Conservation (phyloP, 2,113 vertebrate species). For the Centrocercus urophasianus region DNA sequence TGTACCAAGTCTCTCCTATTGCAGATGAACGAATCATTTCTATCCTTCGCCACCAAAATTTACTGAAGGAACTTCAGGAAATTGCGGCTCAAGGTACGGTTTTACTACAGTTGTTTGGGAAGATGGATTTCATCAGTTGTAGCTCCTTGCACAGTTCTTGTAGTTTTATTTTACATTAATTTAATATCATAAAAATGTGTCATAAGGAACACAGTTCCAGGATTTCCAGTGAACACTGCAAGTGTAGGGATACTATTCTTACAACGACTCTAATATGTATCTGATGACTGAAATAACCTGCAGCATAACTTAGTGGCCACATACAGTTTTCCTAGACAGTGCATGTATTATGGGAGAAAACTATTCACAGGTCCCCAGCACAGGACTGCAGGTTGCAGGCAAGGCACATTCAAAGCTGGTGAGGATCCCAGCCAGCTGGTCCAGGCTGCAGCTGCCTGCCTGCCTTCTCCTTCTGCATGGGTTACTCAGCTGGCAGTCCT, state of each 20-base stretch:
- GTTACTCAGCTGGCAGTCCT: background rate
- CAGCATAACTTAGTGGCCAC: background rate
- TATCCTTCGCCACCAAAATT: constrained; percentile 90
- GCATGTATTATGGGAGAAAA: background rate
- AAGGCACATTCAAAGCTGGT: background rate
- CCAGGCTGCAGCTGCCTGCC: background rate
- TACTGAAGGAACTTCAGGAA: constrained; percentile 92
- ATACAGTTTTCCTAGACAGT: background rate
- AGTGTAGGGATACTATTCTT: background rate
- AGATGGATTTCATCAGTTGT: background rate
- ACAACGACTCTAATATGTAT: background rate
- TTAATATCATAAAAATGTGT: background rate
- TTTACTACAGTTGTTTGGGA: background rate
- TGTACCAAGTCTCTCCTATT: background rate
- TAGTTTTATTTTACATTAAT: background rate
- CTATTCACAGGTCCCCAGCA: background rate
- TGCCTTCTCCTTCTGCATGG: background rate
- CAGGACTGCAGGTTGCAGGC: background rate
- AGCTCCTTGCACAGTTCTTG: background rate
- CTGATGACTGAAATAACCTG: background rate
- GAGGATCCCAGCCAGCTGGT: fast-evolving
- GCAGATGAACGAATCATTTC: constrained; percentile 92
- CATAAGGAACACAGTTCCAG: background rate
- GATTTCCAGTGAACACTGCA: background rate
- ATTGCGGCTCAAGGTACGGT: constrained; percentile 89